Evolutionary conservation across 2,113 vertebrate genomes (phyloP).

Genomic region (Chaetorhynchus papuensis): DNA sequence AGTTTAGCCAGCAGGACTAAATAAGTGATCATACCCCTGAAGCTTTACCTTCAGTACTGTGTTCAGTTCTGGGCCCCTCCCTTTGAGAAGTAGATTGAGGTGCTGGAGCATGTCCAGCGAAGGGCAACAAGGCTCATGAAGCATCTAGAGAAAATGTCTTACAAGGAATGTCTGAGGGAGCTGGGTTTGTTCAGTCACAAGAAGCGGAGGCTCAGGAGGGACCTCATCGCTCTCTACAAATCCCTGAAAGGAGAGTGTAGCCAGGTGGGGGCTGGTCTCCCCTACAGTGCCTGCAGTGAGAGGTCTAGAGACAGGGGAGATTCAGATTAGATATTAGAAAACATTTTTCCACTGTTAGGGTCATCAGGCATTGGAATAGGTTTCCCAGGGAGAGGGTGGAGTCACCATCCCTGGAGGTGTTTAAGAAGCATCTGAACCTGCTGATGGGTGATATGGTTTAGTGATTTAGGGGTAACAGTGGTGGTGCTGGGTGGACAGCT

Average conservation of each 20-base stretch:
- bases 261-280: background rate
- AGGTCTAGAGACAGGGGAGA: background rate
- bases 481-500: background rate
- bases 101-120: background rate
- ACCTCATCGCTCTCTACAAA: background rate
- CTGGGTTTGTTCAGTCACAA: background rate
- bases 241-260: background rate
- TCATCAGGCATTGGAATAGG: no score
- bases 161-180: background rate
- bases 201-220: background rate
- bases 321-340: background rate
- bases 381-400: background rate
- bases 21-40: background rate
- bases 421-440: background rate
- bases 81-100: background rate
- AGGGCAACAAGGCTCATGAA: background rate
- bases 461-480: background rate
- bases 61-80: background rate
- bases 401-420: background rate
- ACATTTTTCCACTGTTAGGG: background rate
- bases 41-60: background rate
- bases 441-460: background rate
- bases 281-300: background rate
- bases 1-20: background rate
- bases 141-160: background rate